Percentiles rank a stretch among this genome's conserved stretches.
Evolutionary conservation across 2,113 vertebrate species (phyloP).

Genomic region (Bostrychus sinensis): DNA sequence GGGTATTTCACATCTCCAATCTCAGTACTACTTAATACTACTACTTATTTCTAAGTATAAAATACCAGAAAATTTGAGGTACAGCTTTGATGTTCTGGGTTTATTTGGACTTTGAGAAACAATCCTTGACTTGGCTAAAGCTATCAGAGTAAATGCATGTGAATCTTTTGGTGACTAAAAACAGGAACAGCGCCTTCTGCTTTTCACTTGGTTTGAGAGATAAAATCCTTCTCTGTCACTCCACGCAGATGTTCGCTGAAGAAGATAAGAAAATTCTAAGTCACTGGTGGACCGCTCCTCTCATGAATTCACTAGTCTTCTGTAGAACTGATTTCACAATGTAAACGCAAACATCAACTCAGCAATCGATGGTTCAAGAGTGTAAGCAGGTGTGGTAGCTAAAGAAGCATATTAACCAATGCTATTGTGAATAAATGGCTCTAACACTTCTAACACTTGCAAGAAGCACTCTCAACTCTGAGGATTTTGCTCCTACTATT

Average conservation of each 20-base stretch:
- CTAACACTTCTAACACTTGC: too few relatives aligned
- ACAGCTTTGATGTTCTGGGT: too few relatives aligned
- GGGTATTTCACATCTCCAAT: too few relatives aligned
- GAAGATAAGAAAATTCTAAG: not conserved
- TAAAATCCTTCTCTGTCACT: conserved; percentile 3
- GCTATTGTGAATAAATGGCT: too few relatives aligned
- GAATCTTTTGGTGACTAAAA: not conserved
- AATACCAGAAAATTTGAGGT: too few relatives aligned
- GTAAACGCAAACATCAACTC: not conserved
- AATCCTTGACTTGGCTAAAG: too few relatives aligned
- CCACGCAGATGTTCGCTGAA: not conserved
- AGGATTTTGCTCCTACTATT: too few relatives aligned
- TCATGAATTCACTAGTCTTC: not conserved
- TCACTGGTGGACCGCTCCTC: not conserved
- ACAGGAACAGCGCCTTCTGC: not conserved
- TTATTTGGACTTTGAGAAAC: too few relatives aligned
- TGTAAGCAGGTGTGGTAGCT: not conserved
- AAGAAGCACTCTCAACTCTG: too few relatives aligned
- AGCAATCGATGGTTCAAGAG: not conserved
- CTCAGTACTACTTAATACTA: not conserved
- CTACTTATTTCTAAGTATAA: too few relatives aligned
- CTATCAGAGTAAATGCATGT: not conserved
- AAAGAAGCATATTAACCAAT: too few relatives aligned
- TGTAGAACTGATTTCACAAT: not conserved
- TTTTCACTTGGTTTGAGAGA: conserved; percentile 1